These are phyloP conservation scores for Acrocephalus arundinaceus DNA, from an alignment of 2,113 vertebrate genomes.

Conservation along the genomic window DNA sequence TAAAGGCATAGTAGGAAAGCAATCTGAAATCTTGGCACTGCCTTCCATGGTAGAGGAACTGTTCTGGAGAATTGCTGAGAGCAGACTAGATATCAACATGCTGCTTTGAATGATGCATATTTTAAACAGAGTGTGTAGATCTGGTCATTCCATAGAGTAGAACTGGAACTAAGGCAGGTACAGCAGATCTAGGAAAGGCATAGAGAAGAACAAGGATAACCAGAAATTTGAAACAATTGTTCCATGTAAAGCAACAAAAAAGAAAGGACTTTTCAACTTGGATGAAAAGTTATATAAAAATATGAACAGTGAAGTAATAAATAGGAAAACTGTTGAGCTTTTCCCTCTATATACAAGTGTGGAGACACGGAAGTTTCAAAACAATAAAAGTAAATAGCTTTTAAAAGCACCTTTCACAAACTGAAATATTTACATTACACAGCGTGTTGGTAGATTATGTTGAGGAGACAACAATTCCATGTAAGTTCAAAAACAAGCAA, in stretches of 20 bases:
- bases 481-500: not conserved
- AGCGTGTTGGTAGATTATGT: not conserved
- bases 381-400: not conserved
- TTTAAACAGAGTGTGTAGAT: not conserved
- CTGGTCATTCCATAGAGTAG: not conserved
- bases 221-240: not conserved
- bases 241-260: not conserved
- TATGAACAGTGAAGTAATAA: not conserved
- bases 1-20: not conserved
- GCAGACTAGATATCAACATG: not conserved
- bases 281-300: not conserved
- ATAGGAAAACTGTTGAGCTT: not conserved
- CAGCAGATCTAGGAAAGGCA: not conserved
- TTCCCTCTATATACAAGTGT: not conserved
- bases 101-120: not conserved
- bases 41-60: not conserved
- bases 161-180: not conserved
- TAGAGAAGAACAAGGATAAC: not conserved
- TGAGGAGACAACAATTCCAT: not conserved
- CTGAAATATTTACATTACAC: not conserved
- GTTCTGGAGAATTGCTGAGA: not conserved
- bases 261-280: not conserved
- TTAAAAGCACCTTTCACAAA: not conserved
- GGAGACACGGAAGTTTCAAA: not conserved
- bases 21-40: not conserved